A percentile compares a stretch with the other conserved stretches of the same genome.
These are phyloP conservation scores for Eudiplozoon nipponicum DNA, from an alignment of 2,888 invertebrate species.

Conservation along the genomic window DNA sequence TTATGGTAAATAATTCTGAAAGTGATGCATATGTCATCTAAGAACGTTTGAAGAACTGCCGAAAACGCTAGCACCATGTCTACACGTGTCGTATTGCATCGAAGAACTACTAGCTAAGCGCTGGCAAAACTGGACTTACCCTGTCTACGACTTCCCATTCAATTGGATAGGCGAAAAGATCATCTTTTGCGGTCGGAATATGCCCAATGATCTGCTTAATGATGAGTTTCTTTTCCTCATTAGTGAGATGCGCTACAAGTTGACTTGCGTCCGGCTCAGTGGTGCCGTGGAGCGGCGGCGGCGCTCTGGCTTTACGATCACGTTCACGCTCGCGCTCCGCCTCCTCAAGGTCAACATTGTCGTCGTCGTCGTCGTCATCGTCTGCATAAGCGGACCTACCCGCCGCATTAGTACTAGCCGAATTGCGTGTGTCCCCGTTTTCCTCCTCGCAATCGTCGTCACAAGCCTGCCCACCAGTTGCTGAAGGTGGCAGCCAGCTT, in stretches of 20 bases:
- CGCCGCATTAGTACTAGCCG: no score
- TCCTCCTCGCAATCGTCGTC: no score
- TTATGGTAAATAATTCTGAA: no score
- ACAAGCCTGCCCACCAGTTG: no score
- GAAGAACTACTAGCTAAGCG: no score
- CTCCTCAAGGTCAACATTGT: not conserved
- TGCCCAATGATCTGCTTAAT: conserved; percentile 85
- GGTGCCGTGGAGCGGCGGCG: not conserved
- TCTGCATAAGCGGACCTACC: no score
- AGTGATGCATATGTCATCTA: no score
- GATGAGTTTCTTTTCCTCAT: conserved; percentile 53
- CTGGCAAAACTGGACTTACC: conserved; percentile 26
- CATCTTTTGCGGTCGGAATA: conserved; percentile 83
- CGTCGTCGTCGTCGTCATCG: not conserved
- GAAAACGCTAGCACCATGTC: no score
- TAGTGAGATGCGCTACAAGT: not conserved
- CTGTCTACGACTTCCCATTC: conserved; percentile 53
- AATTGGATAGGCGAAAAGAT: conserved; percentile 64
- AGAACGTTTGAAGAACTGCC: no score
- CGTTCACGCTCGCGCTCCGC: not conserved
- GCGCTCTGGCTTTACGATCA: not conserved
- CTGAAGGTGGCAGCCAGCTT: no score
- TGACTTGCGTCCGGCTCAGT: not conserved
- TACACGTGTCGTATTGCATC: no score
- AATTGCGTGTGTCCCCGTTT: no score